These are phyloP conservation scores for Melopsittacus undulatus DNA, from an alignment of 2,797 vertebrate species.

Conservation along the genomic window DNA sequence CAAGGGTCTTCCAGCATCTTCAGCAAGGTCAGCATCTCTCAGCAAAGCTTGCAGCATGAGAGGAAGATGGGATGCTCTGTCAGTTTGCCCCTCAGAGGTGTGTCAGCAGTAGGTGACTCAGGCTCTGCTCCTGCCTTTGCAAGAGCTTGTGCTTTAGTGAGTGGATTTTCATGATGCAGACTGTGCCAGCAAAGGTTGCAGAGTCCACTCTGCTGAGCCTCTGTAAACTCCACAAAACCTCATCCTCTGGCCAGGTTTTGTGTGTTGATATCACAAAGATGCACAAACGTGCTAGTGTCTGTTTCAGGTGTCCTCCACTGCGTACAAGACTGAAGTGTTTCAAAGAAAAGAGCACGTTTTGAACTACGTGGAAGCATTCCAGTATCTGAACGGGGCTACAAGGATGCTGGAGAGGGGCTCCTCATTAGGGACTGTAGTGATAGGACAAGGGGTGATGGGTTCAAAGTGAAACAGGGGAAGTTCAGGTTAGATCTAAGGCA, in stretches of 20 bases:
- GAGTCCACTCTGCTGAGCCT: neutral
- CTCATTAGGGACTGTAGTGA: no score
- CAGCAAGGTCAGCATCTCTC: neutral
- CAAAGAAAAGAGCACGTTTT: neutral
- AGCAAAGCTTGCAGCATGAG: neutral
- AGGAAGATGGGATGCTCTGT: neutral
- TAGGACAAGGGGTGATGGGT: no score
- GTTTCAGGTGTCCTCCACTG: neutral
- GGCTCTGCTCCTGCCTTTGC: neutral
- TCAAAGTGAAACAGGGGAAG: no score
- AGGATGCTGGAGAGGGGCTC: no score
- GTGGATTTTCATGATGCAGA: neutral
- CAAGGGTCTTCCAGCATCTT: no score
- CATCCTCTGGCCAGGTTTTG: neutral
- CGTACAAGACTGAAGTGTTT: neutral
- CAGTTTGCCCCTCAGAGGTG: neutral
- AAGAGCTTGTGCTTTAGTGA: neutral
- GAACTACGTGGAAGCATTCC: neutral
- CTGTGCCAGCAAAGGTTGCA: neutral
- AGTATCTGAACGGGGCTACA: no score
- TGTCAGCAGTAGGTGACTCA: neutral
- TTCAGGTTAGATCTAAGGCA: no score
- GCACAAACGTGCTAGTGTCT: neutral
- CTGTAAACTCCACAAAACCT: neutral
- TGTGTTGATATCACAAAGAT: neutral